phyloP scores from a whole-genome alignment of 2,113 vertebrate species.

The Anguilla rostrata region DNA sequence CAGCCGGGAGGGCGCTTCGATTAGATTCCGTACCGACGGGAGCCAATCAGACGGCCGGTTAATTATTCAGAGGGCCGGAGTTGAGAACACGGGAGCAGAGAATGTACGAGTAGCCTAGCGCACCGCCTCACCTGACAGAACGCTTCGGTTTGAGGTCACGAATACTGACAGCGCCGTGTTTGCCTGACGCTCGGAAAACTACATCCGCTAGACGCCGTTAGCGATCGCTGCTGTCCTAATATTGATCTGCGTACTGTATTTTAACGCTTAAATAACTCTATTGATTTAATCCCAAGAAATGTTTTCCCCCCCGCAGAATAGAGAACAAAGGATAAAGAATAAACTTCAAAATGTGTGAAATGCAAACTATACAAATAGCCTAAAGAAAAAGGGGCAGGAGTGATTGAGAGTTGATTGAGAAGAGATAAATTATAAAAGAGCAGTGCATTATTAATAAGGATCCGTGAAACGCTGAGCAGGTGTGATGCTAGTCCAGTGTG shows the following conservation, averaged over 20 bases:
- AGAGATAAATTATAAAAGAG: background rate
- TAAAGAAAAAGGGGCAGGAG: too few relatives aligned
- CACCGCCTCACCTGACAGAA: background rate
- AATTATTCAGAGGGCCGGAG: constrained; percentile 46
- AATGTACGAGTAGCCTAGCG: background rate
- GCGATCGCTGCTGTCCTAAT: background rate
- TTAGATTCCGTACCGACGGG: constrained; percentile 38
- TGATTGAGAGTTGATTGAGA: background rate
- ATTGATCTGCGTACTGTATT: background rate
- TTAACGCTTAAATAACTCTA: background rate
- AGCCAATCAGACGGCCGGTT: constrained; percentile 27
- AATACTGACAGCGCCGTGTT: constrained; percentile 37
- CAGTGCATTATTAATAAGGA: background rate
- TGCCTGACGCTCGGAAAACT: background rate
- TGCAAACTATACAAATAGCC: background rate
- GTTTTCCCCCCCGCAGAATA: background rate
- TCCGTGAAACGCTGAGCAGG: background rate
- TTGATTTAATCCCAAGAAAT: background rate
- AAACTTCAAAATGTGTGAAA: background rate
- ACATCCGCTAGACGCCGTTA: background rate
- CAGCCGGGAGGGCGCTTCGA: constrained; percentile 13
- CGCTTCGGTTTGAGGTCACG: constrained; percentile 55
- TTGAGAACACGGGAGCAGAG: background rate
- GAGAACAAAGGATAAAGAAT: background rate
- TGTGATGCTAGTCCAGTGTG: background rate